Percentiles rank a stretch among this genome's conserved stretches.
Conservation (phyloP, 1,140 invertebrate genomes). For the Drosophila sp. region DNA sequence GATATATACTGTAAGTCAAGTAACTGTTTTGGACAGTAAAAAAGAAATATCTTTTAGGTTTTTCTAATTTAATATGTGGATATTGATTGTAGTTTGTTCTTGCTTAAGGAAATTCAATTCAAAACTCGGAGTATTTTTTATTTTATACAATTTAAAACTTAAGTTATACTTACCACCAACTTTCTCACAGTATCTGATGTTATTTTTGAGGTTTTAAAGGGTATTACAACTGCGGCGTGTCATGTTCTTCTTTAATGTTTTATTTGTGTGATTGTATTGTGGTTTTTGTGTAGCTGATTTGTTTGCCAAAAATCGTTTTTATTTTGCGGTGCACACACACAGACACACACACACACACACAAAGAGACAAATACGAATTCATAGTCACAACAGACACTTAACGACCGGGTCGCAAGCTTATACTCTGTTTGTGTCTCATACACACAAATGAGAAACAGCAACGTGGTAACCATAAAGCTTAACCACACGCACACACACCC, state of each 20-base stretch:
- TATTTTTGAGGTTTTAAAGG: constrained; percentile 1
- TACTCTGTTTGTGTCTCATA: constrained; percentile 49
- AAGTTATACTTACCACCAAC: no score
- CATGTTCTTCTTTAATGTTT: constrained; percentile 1
- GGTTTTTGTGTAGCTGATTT: constrained; percentile 63
- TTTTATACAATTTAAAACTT: no score
- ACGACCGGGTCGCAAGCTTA: constrained; percentile 68
- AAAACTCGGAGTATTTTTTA: no score
- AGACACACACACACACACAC: constrained; percentile 15
- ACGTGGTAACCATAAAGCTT: constrained; percentile 78
- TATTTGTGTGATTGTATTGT: constrained; percentile 29
- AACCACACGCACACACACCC: constrained; percentile 33
- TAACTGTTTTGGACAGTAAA: no score
- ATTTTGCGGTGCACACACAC: constrained; percentile 68
- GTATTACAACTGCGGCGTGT: constrained; percentile 18
- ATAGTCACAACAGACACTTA: constrained; percentile 63
- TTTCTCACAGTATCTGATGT: no score
- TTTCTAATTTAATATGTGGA: no score
- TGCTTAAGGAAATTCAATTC: no score
- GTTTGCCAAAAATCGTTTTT: constrained; percentile 78
- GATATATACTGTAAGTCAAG: no score
- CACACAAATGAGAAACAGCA: constrained; percentile 66
- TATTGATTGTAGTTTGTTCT: no score
- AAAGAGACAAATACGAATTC: no score
- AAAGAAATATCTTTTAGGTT: no score